These are phyloP conservation scores for Mus spretus DNA, from an alignment of 2,797 vertebrate species.

Conservation along the genomic window DNA sequence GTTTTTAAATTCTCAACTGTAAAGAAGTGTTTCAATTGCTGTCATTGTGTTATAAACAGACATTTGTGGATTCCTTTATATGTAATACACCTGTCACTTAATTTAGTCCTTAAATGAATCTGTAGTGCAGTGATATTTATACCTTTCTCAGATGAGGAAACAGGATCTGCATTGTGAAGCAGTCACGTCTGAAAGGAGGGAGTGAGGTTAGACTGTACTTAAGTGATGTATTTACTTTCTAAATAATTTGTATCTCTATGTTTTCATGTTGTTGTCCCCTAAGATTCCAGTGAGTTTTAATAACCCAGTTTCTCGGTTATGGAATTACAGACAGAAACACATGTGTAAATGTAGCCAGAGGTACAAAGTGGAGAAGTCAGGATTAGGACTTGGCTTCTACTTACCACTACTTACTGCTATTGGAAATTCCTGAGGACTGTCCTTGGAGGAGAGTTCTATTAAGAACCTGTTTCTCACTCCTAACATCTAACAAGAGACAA, in stretches of 20 bases:
- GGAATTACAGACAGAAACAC: background rate
- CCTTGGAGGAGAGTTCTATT: background rate
- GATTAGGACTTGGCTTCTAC: background rate
- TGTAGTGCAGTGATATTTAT: background rate
- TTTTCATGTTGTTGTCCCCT: background rate
- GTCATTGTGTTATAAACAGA: background rate
- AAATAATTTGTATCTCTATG: background rate
- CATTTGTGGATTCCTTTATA: background rate
- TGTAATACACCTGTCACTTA: background rate
- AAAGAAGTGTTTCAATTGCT: background rate
- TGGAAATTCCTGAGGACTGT: background rate
- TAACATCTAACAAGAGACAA: conserved; percentile 21
- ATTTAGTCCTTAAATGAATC: conserved; percentile 17
- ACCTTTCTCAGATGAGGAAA: conserved; percentile 11
- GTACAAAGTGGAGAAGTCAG: background rate
- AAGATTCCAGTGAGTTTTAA: background rate
- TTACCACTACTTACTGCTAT: background rate
- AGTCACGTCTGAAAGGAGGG: background rate
- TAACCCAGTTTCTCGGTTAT: background rate
- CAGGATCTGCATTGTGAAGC: conserved; percentile 26
- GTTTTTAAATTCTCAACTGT: background rate
- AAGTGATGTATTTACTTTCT: conserved; percentile 20
- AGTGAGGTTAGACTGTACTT: conserved; percentile 1
- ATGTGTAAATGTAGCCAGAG: background rate
- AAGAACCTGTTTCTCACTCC: background rate